Base-by-base conservation (phyloP, 2,113 vertebrate genomes). In the Pluvialis apricaria region DNA sequence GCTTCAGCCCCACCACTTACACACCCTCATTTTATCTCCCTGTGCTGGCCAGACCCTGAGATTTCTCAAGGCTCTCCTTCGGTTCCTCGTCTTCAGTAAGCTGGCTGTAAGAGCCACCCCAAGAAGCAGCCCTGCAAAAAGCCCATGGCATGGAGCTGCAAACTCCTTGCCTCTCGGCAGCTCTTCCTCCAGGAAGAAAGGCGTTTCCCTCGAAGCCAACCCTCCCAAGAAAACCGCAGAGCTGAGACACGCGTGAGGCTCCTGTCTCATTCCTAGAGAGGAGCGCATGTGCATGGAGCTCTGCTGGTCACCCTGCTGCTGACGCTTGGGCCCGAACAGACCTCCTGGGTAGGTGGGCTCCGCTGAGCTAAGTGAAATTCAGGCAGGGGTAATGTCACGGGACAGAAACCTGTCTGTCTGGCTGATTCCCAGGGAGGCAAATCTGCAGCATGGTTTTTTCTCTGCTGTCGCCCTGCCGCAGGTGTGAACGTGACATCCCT, bases 401-500 rank as follows among this genome's bases (percentile, higher is more conserved):
- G 54, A 38, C 81, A 66, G 71, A 90, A 86, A 54, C 24, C 36
- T 2, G 4, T 2, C 40, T n/a, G 54, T 2, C 17, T 49, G 52
- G 18, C 47, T 0, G 8, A 61, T 12, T 57, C 78, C 57, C 70
- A 44, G 31, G 40, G 76, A 87, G 45, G 49, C 21, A 61, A 57
- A 66, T 32, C 70, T 54, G 60, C 42, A 76, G 54, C 42, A 66
- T 1, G 0, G 51, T 77, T 92, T 95, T 61, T 29, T 62, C 64
- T 75, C 70, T 62, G 70, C 69, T 25, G n/a, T 66, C 10, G 1
- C 49, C 26, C 31, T 32, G 3, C 51, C 2, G 10, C 9, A 4
- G 44, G 34, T 13, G 24, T 26, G 38, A 61, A 66, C 0, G 0
- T 32, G 65, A 65, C 1, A 2, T 12, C 49, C 28, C 34, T 7